Percentiles rank a stretch among this genome's conserved stretches.
These are phyloP conservation scores for Prunella himalayana DNA, from an alignment of 2,113 vertebrate species.

Conservation along the genomic window DNA sequence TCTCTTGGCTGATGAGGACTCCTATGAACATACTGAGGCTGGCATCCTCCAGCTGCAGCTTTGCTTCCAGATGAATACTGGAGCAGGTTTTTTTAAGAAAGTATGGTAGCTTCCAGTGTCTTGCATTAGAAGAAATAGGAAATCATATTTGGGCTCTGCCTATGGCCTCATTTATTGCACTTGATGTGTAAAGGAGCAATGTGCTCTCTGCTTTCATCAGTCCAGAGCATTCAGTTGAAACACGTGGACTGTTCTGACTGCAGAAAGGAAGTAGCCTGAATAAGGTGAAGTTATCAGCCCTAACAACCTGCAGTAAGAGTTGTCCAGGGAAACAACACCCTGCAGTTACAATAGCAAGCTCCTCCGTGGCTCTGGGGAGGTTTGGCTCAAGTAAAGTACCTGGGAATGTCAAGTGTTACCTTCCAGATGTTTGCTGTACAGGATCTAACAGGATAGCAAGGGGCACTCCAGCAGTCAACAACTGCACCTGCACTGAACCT, in stretches of 20 bases:
- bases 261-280: background rate
- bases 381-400: background rate
- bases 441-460: background rate
- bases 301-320: background rate
- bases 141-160: background rate
- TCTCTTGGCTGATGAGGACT: fast-evolving
- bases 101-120: background rate
- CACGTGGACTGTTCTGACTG: background rate
- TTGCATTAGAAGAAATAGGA: background rate
- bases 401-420: background rate
- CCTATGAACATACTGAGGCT: fast-evolving
- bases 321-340: background rate
- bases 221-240: background rate
- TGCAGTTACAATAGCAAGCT: background rate
- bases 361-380: background rate
- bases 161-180: background rate
- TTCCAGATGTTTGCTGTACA: background rate
- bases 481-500: background rate
- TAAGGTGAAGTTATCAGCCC: background rate
- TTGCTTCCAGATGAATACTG: background rate
- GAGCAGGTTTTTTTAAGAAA: background rate
- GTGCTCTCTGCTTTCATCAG: background rate
- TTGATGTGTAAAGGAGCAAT: constrained; percentile 1
- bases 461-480: background rate
- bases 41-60: background rate